Conservation (phyloP, 2,888 invertebrate genomes). For the Empis livida region DNA sequence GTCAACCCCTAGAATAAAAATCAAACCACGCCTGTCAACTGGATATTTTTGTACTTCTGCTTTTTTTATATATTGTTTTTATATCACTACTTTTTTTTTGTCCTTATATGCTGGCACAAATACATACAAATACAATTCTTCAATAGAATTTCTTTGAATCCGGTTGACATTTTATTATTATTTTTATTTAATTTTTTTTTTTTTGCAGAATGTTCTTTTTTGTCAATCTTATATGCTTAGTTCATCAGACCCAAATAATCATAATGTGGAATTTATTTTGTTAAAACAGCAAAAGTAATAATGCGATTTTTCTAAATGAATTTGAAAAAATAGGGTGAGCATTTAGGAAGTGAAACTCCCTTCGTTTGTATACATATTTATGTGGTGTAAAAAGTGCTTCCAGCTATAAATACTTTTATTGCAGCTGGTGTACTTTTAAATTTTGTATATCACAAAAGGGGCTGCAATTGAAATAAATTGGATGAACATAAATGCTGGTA, state of each 20-base stretch:
- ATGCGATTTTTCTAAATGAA: too few species aligned
- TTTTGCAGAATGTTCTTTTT: slow-evolving; percentile 1
- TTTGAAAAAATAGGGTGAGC: too few species aligned
- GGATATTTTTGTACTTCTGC: slow-evolving; percentile 10
- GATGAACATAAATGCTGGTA: too few species aligned
- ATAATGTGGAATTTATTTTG: too few species aligned
- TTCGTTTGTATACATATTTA: too few species aligned
- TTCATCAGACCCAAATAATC: too few species aligned
- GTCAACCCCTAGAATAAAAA: slow-evolving; percentile 13
- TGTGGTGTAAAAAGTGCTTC: too few species aligned
- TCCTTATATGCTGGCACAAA: not conserved
- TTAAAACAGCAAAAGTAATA: too few species aligned
- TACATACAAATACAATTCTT: not conserved
- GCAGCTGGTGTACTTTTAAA: not conserved
- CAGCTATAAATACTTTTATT: not conserved
- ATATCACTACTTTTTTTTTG: slow-evolving; percentile 9
- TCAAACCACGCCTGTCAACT: slow-evolving; percentile 21
- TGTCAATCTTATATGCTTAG: not conserved
- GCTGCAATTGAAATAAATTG: too few species aligned
- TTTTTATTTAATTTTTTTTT: too few species aligned
- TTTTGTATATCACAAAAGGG: too few species aligned
- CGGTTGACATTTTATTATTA: not conserved
- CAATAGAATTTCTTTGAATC: not conserved
- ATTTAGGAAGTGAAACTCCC: too few species aligned
- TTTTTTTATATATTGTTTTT: slow-evolving; percentile 6